A percentile compares a stretch with the other conserved stretches of the same genome.
Conservation (phyloP, 2,797 vertebrate genomes). For the Propithecus perrieri region DNA sequence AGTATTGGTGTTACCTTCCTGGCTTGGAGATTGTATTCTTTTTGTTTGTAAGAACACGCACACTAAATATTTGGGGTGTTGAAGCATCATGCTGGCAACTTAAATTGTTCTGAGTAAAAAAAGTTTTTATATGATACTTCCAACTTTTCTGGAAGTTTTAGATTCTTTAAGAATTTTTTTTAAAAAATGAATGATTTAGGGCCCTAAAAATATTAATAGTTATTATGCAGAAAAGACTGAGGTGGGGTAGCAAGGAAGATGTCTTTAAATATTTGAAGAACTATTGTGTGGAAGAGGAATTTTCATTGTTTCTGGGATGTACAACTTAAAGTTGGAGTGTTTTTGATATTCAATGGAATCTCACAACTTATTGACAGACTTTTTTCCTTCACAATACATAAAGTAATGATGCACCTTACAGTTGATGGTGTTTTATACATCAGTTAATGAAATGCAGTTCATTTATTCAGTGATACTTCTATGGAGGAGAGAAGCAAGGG, state of each 20-base stretch:
- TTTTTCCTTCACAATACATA: not conserved
- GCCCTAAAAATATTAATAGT: not conserved
- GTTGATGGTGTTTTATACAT: not conserved
- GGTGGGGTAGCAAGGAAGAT: not conserved
- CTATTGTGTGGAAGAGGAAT: not conserved
- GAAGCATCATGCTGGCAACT: not conserved
- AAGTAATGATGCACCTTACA: not conserved
- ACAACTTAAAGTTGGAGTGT: not conserved
- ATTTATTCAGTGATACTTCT: not conserved
- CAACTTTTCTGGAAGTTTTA: slow-evolving; percentile 22
- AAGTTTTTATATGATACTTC: not conserved
- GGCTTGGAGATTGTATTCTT: not conserved
- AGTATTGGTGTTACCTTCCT: not conserved
- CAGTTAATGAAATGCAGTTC: not conserved
- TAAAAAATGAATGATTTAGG: not conserved
- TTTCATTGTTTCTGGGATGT: not conserved
- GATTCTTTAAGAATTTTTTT: not conserved
- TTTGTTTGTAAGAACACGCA: not conserved
- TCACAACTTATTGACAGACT: not conserved
- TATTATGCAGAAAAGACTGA: not conserved
- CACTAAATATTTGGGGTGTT: not conserved
- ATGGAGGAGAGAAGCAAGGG: not conserved
- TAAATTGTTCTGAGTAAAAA: not conserved
- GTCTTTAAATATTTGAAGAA: not conserved
- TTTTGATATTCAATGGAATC: not conserved